phyloP scores from a whole-genome alignment of 2,797 vertebrate genomes.

The Siniperca obscura region DNA sequence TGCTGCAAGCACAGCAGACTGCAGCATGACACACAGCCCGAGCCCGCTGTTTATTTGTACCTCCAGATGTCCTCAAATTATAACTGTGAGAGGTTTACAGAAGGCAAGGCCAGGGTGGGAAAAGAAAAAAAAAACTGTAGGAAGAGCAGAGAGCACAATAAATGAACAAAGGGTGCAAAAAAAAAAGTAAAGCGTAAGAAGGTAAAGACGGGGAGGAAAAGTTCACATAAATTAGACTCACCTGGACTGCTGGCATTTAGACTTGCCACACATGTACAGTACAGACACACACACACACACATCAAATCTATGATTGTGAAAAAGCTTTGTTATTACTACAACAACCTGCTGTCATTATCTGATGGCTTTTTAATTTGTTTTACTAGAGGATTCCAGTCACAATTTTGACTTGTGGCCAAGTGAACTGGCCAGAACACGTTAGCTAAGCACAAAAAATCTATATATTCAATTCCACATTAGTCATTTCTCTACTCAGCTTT shows the following conservation, averaged over 20 bases:
- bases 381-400: slow-evolving; percentile 54
- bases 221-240: slow-evolving; percentile 28
- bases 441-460: slow-evolving; percentile 65
- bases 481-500: slow-evolving; percentile 64
- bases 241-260: slow-evolving; percentile 36
- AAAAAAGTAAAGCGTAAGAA: background rate
- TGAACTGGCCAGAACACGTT: slow-evolving; percentile 48
- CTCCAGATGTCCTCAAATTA: slow-evolving; percentile 67
- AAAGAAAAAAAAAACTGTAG: background rate
- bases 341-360: slow-evolving; percentile 61
- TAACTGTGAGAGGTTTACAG: slow-evolving; percentile 42
- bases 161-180: slow-evolving; percentile 28
- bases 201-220: background rate
- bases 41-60: slow-evolving; percentile 59
- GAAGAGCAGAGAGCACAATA: background rate
- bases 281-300: slow-evolving; percentile 18
- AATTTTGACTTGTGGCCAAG: slow-evolving; percentile 58
- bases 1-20: slow-evolving; percentile 54
- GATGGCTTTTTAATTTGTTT: slow-evolving; percentile 75
- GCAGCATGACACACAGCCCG: slow-evolving; percentile 29
- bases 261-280: slow-evolving; percentile 18
- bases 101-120: slow-evolving; percentile 28
- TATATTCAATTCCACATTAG: slow-evolving; percentile 76
- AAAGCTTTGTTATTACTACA: slow-evolving; percentile 62
- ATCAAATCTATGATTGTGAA: slow-evolving; percentile 4